Percentiles rank a stretch among this genome's conserved stretches.
phyloP scores from a whole-genome alignment of 1,140 invertebrate species.

The Aporrectodea caliginosa region DNA sequence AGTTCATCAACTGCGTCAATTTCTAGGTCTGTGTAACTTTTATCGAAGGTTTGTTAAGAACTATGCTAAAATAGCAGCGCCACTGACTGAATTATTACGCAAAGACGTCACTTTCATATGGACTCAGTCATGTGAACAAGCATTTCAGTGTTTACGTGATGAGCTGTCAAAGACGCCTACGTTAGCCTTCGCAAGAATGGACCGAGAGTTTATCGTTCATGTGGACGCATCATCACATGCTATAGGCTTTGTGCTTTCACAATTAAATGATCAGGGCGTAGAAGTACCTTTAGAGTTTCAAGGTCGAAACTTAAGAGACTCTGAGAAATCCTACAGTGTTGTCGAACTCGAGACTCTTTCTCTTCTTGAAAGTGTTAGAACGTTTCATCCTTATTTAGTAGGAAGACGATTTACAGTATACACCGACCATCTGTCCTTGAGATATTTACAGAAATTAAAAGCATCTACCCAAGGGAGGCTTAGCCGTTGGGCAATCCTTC shows the following conservation, averaged over 20 bases:
- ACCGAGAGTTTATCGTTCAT: background rate
- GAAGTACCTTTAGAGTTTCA: background rate
- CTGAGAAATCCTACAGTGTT: background rate
- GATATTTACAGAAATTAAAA: background rate
- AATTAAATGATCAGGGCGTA: background rate
- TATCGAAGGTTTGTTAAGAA: background rate
- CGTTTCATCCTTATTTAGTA: background rate
- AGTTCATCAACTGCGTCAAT: background rate
- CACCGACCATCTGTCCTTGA: background rate
- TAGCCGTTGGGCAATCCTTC: background rate
- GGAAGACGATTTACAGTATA: background rate
- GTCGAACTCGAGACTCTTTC: background rate
- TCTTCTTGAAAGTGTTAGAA: background rate
- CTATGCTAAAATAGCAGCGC: background rate
- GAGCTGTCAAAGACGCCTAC: background rate
- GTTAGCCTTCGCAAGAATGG: background rate
- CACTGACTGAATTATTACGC: background rate
- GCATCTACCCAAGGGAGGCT: background rate
- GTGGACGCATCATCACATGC: background rate
- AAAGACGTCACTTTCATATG: background rate
- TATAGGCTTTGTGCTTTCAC: background rate
- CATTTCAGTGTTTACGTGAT: background rate
- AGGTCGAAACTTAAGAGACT: background rate
- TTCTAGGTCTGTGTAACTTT: background rate
- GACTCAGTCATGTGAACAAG: background rate